Evolutionary conservation across 2,797 vertebrate species (phyloP).

Genomic region (Falco concolor): DNA sequence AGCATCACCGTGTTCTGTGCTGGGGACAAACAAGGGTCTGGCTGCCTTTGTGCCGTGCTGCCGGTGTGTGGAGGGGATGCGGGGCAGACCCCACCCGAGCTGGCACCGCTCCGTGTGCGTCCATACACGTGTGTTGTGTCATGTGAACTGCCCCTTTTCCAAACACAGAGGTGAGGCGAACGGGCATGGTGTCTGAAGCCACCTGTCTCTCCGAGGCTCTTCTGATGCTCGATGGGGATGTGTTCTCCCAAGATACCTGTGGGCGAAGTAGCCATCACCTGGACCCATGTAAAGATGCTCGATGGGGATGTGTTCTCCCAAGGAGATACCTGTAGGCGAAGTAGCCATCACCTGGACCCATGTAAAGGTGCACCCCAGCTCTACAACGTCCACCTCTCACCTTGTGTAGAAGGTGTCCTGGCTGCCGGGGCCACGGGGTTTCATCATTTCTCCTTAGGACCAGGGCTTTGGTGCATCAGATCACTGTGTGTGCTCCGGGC

Average conservation of each 20-base stretch:
- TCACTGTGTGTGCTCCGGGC: fast-evolving
- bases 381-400: not conserved
- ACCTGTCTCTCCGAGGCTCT: not conserved
- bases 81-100: not conserved
- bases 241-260: too few relatives aligned
- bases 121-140: not conserved
- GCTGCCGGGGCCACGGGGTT: not conserved
- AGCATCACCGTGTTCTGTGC: not conserved
- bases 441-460: not conserved
- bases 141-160: not conserved
- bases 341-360: not conserved
- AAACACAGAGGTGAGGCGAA: not conserved
- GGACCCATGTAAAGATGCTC: too few relatives aligned
- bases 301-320: too few relatives aligned
- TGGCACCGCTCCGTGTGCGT: not conserved
- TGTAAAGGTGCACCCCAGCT: not conserved
- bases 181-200: not conserved
- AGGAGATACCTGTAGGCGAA: not conserved
- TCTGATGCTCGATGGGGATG: not conserved
- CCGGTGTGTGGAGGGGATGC: not conserved
- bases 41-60: not conserved
- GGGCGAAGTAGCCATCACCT: not conserved
- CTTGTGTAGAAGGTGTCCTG: not conserved
- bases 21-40: not conserved
- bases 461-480: not conserved